Conservation (phyloP, 1,140 invertebrate species). For the Eriosoma lanigerum region DNA sequence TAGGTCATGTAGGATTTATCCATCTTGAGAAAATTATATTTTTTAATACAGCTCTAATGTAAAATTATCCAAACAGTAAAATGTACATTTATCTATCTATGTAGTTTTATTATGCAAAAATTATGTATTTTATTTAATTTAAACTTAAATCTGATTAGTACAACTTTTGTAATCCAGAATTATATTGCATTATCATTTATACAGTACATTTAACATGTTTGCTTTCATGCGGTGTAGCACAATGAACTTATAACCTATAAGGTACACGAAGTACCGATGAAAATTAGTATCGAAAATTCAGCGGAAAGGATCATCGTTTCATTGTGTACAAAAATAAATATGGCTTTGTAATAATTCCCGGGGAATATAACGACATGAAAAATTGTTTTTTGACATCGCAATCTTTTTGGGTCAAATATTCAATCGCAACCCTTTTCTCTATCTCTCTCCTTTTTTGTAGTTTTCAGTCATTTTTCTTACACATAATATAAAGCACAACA, state of each 20-base stretch:
- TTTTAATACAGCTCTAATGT: no score
- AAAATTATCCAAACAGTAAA: no score
- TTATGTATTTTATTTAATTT: not conserved
- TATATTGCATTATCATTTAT: not conserved
- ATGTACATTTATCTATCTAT: no score
- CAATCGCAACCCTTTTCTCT: not conserved
- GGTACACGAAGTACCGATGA: not conserved
- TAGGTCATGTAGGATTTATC: no score
- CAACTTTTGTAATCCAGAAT: not conserved
- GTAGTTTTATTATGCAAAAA: no score
- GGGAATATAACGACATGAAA: not conserved
- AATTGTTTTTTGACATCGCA: conserved; percentile 23
- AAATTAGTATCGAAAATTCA: conserved; percentile 1
- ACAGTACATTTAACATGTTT: not conserved
- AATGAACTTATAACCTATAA: no score
- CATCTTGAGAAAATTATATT: no score
- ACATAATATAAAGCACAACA: not conserved
- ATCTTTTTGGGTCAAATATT: not conserved
- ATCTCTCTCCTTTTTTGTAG: not conserved
- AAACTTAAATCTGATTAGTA: not conserved
- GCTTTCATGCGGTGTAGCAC: no score
- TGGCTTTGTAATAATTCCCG: not conserved
- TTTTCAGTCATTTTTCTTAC: not conserved
- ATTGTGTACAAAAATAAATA: not conserved
- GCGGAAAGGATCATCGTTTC: not conserved